A percentile compares a stretch with the other conserved stretches of the same genome.
Conservation (phyloP, 1,140 invertebrate species). For the Belonocnema kinseyi region DNA sequence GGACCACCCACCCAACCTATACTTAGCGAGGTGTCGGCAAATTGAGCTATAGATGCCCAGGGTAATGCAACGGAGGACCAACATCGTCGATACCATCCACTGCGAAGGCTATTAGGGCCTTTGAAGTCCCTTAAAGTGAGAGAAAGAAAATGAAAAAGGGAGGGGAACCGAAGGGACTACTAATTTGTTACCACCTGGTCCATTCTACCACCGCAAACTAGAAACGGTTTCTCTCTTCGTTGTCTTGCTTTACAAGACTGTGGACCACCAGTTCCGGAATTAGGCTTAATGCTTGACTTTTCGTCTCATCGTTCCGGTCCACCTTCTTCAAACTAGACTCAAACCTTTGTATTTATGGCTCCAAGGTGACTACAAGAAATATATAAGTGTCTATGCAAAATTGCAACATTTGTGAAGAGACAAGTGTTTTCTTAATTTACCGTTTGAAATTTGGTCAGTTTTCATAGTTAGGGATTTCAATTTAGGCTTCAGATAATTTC, state of each 20-base stretch:
- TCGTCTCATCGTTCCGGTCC: background rate
- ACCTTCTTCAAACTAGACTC: background rate
- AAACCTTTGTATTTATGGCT: background rate
- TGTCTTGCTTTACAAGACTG: slow-evolving; percentile 32
- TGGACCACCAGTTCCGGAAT: background rate
- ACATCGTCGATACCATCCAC: slow-evolving; percentile 68
- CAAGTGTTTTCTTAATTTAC: background rate
- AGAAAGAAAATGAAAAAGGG: slow-evolving; percentile 40
- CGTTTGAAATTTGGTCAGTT: too few species aligned
- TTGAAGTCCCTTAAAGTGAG: slow-evolving; percentile 46
- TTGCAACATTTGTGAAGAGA: background rate
- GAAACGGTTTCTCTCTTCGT: slow-evolving; percentile 40
- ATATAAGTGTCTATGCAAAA: background rate
- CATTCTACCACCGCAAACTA: slow-evolving; percentile 53
- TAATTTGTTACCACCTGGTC: slow-evolving; percentile 65
- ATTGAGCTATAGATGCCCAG: slow-evolving; percentile 75
- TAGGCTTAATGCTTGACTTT: background rate
- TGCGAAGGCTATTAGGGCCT: slow-evolving; percentile 62
- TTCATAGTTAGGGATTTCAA: too few species aligned
- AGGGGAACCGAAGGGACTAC: slow-evolving; percentile 47
- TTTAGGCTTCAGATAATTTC: too few species aligned
- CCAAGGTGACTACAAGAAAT: slow-evolving; percentile 2
- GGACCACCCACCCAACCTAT: slow-evolving; percentile 76
- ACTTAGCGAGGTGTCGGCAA: slow-evolving; percentile 77
- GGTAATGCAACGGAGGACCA: slow-evolving; percentile 65